Conservation (phyloP, 2,797 vertebrate genomes). For the Fundulus diaphanus region DNA sequence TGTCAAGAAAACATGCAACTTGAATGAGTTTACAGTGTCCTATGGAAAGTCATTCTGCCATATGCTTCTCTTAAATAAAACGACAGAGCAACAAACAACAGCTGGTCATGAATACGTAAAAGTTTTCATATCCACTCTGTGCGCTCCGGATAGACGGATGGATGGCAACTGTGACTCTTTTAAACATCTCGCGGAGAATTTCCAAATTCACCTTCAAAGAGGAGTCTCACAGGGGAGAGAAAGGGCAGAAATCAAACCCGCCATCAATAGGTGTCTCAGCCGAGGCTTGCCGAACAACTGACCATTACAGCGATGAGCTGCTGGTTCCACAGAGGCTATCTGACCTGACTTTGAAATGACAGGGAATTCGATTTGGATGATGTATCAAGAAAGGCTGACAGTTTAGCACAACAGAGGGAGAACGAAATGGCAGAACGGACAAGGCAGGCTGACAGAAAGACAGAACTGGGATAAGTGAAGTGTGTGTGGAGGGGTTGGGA, state of each 20-base stretch:
- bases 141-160: slow-evolving; percentile 53
- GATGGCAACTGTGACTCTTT: slow-evolving; percentile 63
- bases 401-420: slow-evolving; percentile 60
- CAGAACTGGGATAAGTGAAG: slow-evolving; percentile 72
- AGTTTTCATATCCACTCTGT: slow-evolving; percentile 52
- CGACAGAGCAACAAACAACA: slow-evolving; percentile 76
- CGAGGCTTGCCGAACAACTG: slow-evolving; percentile 35
- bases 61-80: slow-evolving; percentile 65
- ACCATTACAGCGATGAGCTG: slow-evolving; percentile 42
- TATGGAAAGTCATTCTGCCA: slow-evolving; percentile 75
- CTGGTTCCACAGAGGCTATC: slow-evolving; percentile 52
- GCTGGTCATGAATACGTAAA: slow-evolving; percentile 77
- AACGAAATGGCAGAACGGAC: slow-evolving; percentile 42
- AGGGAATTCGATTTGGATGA: slow-evolving; percentile 68
- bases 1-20: slow-evolving; percentile 47
- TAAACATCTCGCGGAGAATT: slow-evolving; percentile 54
- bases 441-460: slow-evolving; percentile 68
- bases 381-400: slow-evolving; percentile 62
- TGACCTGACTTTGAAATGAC: slow-evolving; percentile 67
- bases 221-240: slow-evolving; percentile 49
- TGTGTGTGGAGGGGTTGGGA: slow-evolving; percentile 23
- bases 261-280: slow-evolving; percentile 41
- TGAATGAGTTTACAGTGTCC: slow-evolving; percentile 62
- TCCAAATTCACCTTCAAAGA: slow-evolving; percentile 70
- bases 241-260: slow-evolving; percentile 63